phyloP scores from a whole-genome alignment of 2,113 vertebrate genomes.

The Clarias macrocephalus region DNA sequence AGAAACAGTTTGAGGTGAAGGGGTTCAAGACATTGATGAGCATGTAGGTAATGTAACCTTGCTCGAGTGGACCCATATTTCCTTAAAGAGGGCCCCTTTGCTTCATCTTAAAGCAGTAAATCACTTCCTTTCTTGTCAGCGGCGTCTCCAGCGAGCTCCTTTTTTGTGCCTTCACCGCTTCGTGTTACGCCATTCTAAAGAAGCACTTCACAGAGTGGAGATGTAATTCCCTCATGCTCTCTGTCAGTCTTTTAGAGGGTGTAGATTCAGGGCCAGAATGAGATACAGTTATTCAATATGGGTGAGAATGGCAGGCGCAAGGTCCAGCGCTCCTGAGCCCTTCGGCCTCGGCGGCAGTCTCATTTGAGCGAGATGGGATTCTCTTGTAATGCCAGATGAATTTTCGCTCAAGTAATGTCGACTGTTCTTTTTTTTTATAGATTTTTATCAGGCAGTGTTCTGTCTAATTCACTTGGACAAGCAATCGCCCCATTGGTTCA shows the following conservation, averaged over 20 bases:
- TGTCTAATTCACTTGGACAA: neutral
- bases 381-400: conserved; percentile 1
- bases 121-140: conserved; percentile 18
- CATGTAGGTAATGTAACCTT: conserved; percentile 32
- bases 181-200: neutral
- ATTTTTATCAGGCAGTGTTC: conserved; percentile 19
- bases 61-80: neutral
- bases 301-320: conserved; percentile 19
- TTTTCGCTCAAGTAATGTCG: neutral
- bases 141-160: conserved; percentile 19
- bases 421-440: conserved; percentile 7
- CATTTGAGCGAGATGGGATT: conserved; percentile 22
- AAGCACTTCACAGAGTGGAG: conserved; percentile 2
- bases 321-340: conserved; percentile 22
- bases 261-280: conserved; percentile 7
- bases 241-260: conserved; percentile 26
- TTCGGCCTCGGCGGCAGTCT: neutral
- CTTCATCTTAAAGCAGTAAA: conserved; percentile 35
- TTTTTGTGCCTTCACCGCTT: neutral
- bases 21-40: conserved; percentile 17
- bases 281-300: conserved; percentile 29
- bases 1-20: conserved; percentile 11
- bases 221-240: conserved; percentile 3
- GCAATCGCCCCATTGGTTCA: neutral
- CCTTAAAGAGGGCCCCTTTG: conserved; percentile 17